A percentile compares a stretch with the other conserved stretches of the same genome.
Conservation (phyloP, 2,888 invertebrate species). For the Glaucopsyche alexis region DNA sequence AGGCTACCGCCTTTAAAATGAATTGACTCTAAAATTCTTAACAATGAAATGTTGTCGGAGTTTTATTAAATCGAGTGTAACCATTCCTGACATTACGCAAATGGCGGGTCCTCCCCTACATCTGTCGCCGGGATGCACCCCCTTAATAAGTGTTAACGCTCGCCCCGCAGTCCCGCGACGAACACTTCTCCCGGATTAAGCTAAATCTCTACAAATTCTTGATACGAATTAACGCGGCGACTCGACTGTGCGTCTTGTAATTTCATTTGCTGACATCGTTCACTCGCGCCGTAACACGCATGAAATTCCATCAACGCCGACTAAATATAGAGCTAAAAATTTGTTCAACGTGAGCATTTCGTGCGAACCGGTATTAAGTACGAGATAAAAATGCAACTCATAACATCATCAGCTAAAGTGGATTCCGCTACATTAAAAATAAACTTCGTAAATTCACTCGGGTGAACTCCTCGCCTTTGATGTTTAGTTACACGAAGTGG, state of each 20-base stretch:
- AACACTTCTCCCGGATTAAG: constrained; percentile 72
- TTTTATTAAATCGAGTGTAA: constrained; percentile 81
- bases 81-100: constrained; percentile 79
- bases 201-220: constrained; percentile 80
- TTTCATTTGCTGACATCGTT: constrained; percentile 67
- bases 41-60: constrained; percentile 77
- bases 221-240: constrained; percentile 77
- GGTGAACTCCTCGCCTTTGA: constrained; percentile 12
- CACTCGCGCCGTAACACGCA: constrained; percentile 43
- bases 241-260: constrained; percentile 69
- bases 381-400: constrained; percentile 3
- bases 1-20: constrained; percentile 75
- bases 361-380: constrained; percentile 5
- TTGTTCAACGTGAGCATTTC: constrained; percentile 11
- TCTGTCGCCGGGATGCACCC: constrained; percentile 80
- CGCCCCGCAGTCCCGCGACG: constrained; percentile 75
- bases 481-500: constrained; percentile 6
- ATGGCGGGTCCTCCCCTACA: constrained; percentile 78
- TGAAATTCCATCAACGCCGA: constrained; percentile 22
- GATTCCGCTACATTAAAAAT: constrained; percentile 20
- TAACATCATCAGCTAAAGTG: background rate
- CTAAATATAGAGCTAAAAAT: constrained; percentile 20
- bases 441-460: constrained; percentile 7
- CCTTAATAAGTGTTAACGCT: constrained; percentile 80
- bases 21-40: constrained; percentile 79